These are phyloP conservation scores for Acrocephalus kingi DNA, from an alignment of 2,113 vertebrate genomes.

Conservation along the genomic window DNA sequence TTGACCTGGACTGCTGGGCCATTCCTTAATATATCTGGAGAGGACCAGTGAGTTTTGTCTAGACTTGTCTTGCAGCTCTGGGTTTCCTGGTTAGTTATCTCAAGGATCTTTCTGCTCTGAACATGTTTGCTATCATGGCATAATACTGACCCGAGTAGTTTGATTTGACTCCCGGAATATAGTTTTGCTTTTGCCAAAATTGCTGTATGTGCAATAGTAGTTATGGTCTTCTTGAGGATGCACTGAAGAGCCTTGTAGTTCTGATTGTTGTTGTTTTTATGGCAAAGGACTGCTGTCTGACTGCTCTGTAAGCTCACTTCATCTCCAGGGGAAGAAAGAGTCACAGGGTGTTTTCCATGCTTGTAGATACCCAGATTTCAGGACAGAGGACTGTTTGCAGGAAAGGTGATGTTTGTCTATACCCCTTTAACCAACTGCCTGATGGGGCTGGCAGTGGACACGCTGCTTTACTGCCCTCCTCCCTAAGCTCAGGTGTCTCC, in stretches of 20 bases:
- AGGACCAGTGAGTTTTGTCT: background rate
- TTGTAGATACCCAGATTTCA: background rate
- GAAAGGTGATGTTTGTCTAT: background rate
- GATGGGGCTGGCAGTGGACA: background rate
- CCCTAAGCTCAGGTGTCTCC: background rate
- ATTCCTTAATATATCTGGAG: slow-evolving; percentile 8
- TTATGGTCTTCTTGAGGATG: background rate
- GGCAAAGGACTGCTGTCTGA: background rate
- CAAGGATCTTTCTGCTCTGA: background rate
- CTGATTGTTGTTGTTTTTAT: background rate
- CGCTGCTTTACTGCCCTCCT: background rate
- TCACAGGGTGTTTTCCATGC: background rate
- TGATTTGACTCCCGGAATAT: background rate
- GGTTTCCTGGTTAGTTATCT: background rate
- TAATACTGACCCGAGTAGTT: background rate
- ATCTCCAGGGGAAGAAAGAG: background rate
- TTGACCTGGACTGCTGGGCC: slow-evolving; percentile 37
- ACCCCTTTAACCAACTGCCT: background rate
- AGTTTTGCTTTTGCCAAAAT: background rate
- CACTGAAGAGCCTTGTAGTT: background rate
- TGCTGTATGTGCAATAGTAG: background rate
- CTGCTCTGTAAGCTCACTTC: background rate
- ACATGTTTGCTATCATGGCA: background rate
- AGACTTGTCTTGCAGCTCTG: background rate
- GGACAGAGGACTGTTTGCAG: background rate